Evolutionary conservation across 2,888 invertebrate genomes (phyloP).

Genomic region (Alviniconcha strummeri): DNA sequence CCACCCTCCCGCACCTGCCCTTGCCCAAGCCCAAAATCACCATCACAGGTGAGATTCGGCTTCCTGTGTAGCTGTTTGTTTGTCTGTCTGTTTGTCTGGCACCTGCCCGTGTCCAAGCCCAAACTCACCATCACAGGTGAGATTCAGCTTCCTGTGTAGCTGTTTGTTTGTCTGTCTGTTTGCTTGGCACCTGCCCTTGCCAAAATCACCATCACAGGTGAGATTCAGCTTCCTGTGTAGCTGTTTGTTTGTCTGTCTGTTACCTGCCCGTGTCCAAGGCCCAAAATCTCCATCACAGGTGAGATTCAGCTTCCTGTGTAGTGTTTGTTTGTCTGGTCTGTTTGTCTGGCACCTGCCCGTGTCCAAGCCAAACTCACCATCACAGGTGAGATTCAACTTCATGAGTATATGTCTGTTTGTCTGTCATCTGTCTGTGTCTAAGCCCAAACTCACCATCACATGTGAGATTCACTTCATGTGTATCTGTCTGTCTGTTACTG

Average conservation of each 20-base stretch:
- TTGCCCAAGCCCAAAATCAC: slow-evolving; percentile 32
- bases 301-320: background rate
- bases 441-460: slow-evolving; percentile 29
- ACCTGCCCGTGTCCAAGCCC: slow-evolving; percentile 29
- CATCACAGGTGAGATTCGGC: slow-evolving; percentile 25
- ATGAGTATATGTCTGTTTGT: no score
- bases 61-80: no score
- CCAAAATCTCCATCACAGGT: slow-evolving; percentile 33
- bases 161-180: no score
- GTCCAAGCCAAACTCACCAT: slow-evolving; percentile 27
- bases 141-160: background rate
- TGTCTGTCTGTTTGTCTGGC: no score
- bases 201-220: slow-evolving; percentile 30
- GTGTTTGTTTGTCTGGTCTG: no score
- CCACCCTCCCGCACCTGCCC: slow-evolving; percentile 12
- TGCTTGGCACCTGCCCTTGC: background rate
- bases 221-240: background rate
- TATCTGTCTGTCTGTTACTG: background rate
- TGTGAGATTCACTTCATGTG: slow-evolving; percentile 14
- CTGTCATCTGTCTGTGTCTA: slow-evolving; percentile 5
- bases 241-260: no score
- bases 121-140: slow-evolving; percentile 31
- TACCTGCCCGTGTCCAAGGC: slow-evolving; percentile 23
- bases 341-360: background rate
- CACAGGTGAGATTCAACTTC: slow-evolving; percentile 24